phyloP scores from a whole-genome alignment of 2,888 invertebrate genomes.

The Dendrolimus pini region DNA sequence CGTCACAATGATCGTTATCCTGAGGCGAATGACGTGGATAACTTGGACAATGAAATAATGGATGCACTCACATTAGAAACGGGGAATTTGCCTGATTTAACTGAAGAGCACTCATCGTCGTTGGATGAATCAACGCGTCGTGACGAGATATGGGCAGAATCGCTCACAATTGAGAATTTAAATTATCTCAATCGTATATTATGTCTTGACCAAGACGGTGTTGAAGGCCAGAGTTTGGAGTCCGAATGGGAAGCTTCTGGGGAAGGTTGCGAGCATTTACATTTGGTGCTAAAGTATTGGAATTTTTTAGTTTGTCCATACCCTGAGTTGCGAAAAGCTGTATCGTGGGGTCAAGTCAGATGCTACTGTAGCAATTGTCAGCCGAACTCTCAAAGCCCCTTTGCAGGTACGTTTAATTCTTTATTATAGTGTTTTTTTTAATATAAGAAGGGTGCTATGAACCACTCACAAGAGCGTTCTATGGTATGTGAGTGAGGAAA shows the following conservation, averaged over 20 bases:
- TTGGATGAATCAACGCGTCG: slow-evolving; percentile 56
- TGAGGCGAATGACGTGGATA: slow-evolving; percentile 56
- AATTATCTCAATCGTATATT: slow-evolving; percentile 49
- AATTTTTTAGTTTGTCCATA: slow-evolving; percentile 46
- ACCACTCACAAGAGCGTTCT: no score
- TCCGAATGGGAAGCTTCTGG: slow-evolving; percentile 49
- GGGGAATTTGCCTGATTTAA: slow-evolving; percentile 54
- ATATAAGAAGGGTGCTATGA: no score
- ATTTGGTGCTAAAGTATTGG: slow-evolving; percentile 58
- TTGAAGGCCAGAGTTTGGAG: slow-evolving; percentile 39
- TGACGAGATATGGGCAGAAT: slow-evolving; percentile 46
- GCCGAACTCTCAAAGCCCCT: slow-evolving; percentile 35
- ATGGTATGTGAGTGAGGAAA: no score
- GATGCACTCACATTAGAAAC: slow-evolving; percentile 54
- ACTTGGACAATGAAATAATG: slow-evolving; percentile 55
- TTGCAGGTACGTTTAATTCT: slow-evolving; percentile 35
- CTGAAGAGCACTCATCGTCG: slow-evolving; percentile 58
- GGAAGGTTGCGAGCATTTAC: slow-evolving; percentile 54
- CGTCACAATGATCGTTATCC: slow-evolving; percentile 62
- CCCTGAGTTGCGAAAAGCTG: slow-evolving; percentile 49
- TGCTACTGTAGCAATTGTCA: slow-evolving; percentile 54
- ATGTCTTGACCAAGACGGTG: slow-evolving; percentile 38
- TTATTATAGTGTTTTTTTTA: no score
- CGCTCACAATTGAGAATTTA: slow-evolving; percentile 43
- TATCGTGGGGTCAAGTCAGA: slow-evolving; percentile 54